phyloP scores from a whole-genome alignment of 2,888 invertebrate genomes.

The Hipparchia sbordonii region DNA sequence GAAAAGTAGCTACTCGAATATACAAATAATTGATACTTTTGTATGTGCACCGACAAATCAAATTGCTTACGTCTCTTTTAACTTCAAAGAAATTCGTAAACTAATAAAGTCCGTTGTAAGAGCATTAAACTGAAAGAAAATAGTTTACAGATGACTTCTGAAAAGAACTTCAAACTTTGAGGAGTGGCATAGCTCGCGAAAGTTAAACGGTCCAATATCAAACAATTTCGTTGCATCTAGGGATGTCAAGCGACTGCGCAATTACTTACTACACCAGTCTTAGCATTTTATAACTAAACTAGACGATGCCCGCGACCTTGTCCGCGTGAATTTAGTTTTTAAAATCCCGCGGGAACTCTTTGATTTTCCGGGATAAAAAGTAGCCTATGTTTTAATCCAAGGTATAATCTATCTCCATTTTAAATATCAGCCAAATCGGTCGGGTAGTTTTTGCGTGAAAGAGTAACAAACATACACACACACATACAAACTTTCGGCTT shows the following conservation, averaged over 20 bases:
- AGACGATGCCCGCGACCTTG: too few relatives aligned
- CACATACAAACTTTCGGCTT: too few relatives aligned
- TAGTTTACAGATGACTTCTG: conserved; percentile 14
- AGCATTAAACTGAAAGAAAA: not conserved
- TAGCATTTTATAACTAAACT: not conserved
- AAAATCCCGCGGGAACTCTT: too few relatives aligned
- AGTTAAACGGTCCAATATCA: conserved; percentile 6
- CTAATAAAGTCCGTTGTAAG: conserved; percentile 1
- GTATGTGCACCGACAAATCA: not conserved
- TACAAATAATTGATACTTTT: too few relatives aligned
- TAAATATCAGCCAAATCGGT: too few relatives aligned
- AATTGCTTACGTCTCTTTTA: not conserved
- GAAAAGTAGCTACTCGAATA: too few relatives aligned
- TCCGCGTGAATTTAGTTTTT: too few relatives aligned
- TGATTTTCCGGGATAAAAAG: too few relatives aligned
- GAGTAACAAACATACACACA: too few relatives aligned
- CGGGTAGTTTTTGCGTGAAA: too few relatives aligned
- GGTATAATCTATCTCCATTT: too few relatives aligned
- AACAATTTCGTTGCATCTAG: not conserved
- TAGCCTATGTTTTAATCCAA: too few relatives aligned
- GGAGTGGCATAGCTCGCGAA: conserved; percentile 1
- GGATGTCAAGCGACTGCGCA: conserved; percentile 4
- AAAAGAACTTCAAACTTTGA: conserved; percentile 7
- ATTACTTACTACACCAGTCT: not conserved
- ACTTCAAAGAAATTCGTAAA: not conserved